These are phyloP conservation scores for Drosophila nasuta DNA, from an alignment of 1,140 invertebrate genomes.

Conservation along the genomic window DNA sequence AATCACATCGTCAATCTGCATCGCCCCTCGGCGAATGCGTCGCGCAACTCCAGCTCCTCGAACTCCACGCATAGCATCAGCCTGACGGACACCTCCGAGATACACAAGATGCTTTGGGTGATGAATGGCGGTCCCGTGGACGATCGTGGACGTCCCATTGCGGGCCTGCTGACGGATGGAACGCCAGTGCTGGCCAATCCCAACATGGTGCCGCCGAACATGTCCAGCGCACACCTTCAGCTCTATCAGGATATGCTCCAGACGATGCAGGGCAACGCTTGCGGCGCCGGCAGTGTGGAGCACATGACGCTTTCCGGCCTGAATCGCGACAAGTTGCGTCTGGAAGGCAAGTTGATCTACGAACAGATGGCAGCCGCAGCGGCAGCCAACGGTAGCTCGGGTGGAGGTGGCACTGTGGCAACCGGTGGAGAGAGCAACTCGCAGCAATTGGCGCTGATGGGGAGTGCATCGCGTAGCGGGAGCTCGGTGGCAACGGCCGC, in stretches of 20 bases:
- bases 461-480: neutral
- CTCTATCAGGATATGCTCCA: slow-evolving; percentile 81
- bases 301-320: slow-evolving; percentile 63
- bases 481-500: slow-evolving; percentile 17
- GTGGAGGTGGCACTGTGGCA: slow-evolving; percentile 17
- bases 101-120: slow-evolving; percentile 83
- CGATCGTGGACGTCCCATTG: slow-evolving; percentile 69
- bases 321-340: slow-evolving; percentile 60
- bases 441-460: neutral
- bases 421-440: neutral
- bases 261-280: slow-evolving; percentile 56
- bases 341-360: slow-evolving; percentile 72
- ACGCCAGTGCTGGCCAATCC: slow-evolving; percentile 59
- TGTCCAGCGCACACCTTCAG: slow-evolving; percentile 78
- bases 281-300: slow-evolving; percentile 54
- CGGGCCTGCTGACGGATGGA: slow-evolving; percentile 57
- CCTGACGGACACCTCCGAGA: slow-evolving; percentile 76
- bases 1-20: neutral
- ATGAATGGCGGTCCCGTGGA: slow-evolving; percentile 77
- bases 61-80: slow-evolving; percentile 79
- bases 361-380: slow-evolving; percentile 62
- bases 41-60: slow-evolving; percentile 74
- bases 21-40: slow-evolving; percentile 26
- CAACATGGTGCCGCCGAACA: slow-evolving; percentile 68
- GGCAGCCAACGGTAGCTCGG: slow-evolving; percentile 19